These are phyloP conservation scores for Caenorhabditis wallacei DNA, from an alignment of 2,888 invertebrate genomes.

Conservation along the genomic window DNA sequence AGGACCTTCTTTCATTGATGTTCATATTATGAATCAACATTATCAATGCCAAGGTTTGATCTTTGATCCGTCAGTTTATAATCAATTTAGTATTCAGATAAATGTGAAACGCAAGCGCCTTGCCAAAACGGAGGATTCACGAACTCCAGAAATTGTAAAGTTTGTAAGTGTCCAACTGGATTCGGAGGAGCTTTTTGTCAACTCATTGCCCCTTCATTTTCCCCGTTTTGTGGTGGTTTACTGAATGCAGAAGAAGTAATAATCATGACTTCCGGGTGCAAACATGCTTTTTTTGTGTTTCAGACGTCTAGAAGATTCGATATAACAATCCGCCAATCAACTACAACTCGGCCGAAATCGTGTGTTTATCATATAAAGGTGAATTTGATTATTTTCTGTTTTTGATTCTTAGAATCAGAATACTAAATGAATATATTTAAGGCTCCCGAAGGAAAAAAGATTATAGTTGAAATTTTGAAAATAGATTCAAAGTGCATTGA, in stretches of 20 bases:
- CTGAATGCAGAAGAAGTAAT: conserved; percentile 66
- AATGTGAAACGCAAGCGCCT: conserved; percentile 33
- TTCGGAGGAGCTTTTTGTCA: conserved; percentile 71
- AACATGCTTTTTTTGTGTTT: conserved; percentile 8
- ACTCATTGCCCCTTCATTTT: conserved; percentile 67
- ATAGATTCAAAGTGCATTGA: conserved; percentile 72
- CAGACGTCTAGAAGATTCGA: conserved; percentile 69
- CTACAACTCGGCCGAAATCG: conserved; percentile 58
- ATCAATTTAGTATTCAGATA: conserved; percentile 7
- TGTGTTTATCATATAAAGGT: conserved; percentile 73
- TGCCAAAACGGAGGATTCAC: conserved; percentile 74
- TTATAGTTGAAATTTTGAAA: conserved; percentile 67
- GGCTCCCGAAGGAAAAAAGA: conserved; percentile 68
- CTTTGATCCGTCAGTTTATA: neutral
- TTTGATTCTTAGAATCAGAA: too few species aligned
- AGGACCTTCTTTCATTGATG: conserved; percentile 73
- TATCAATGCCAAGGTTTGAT: conserved; percentile 68
- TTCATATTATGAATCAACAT: conserved; percentile 70
- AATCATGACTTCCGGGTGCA: neutral
- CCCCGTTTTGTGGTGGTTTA: conserved; percentile 69
- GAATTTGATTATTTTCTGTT: conserved; percentile 1
- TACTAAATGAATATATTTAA: conserved; percentile 2
- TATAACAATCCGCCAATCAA: conserved; percentile 68
- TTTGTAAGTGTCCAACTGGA: conserved; percentile 75
- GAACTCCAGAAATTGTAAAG: conserved; percentile 68